Percentiles rank a stretch among this genome's conserved stretches.
phyloP scores from a whole-genome alignment of 2,113 vertebrate genomes.

The Datnioides undecimradiatus region DNA sequence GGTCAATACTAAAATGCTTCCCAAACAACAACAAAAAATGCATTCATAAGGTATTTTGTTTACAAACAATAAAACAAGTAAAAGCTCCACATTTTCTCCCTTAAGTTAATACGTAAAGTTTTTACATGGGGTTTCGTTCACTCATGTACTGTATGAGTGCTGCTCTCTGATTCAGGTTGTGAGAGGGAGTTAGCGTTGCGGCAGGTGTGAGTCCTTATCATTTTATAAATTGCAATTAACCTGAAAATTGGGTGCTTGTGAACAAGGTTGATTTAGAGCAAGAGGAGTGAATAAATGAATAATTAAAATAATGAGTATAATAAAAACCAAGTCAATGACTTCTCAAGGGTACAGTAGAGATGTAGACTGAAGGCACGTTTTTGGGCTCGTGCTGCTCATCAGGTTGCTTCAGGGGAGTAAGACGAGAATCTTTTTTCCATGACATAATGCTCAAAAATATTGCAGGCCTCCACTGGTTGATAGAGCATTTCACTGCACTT shows the following conservation, averaged over 20 bases:
- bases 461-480: not conserved
- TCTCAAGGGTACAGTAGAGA: constrained; percentile 22
- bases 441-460: constrained; percentile 1
- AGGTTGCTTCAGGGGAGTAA: not conserved
- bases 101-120: not conserved
- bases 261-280: constrained; percentile 26
- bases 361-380: not conserved
- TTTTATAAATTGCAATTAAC: constrained; percentile 31
- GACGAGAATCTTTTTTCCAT: not conserved
- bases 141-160: too few species aligned
- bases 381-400: not conserved
- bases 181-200: not conserved
- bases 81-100: not conserved
- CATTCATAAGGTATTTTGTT: too few species aligned
- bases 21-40: not conserved
- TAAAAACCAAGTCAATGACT: constrained; percentile 29
- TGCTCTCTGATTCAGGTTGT: not conserved
- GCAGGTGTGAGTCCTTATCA: constrained; percentile 28
- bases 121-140: not conserved
- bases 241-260: constrained; percentile 9
- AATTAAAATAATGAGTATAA: constrained; percentile 20
- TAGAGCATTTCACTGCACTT: constrained; percentile 24
- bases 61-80: too few species aligned
- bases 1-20: too few species aligned
- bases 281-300: constrained; percentile 17